Evolutionary conservation across 1,140 invertebrate species (phyloP), one percentile per base, ranked within the genome.

Genomic region (Nephila pilipes): DNA sequence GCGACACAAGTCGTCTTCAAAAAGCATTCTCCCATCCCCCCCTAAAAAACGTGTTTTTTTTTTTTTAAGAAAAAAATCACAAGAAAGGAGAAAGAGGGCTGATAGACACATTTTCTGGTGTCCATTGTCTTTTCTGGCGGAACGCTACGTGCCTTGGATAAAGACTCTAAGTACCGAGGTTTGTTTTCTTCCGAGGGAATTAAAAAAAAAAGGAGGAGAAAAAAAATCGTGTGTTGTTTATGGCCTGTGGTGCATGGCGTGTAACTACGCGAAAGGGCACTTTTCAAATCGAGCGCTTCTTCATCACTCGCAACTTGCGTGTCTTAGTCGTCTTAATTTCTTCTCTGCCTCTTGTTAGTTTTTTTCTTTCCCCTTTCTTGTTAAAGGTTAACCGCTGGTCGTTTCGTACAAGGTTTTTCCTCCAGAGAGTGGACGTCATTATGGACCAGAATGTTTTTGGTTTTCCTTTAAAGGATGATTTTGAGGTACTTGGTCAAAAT

Each of bases 71-170:
- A 65, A 36, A 75, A 75, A 36, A n/a, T 25, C n/a, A 65, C 8
- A 2, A 29, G 22, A 29, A 65, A 12, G 25, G 10, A 65, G 63
- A n/a, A 25, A 25, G 63, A 65, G n/a, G 25, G 12, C 29, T 75
- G 63, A n/a, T 65, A 65, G 63, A 65, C 63, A 65, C 63, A 65
- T 75, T 75, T 60, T 25, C 29, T 29, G 69, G 3, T 75, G 69
- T 75, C 32, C 29, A 75, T 75, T 75, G 69, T 36, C 16, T 75
- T 32, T 75, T 75, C 69, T 36, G 4, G 69, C 29, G 69, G 29
- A 75, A 75, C 69, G 32, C 25, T 75, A 75, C 69, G 69, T 75
- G 69, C 69, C 29, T 75, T 36, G 18, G 69, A 75, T 75, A 75
- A 75, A 32, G 69, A 75, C 69, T 10, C 14, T 75, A 75, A 75